These are phyloP conservation scores for Muscicapa adusta DNA, from an alignment of 2,113 vertebrate species.

Conservation along the genomic window DNA sequence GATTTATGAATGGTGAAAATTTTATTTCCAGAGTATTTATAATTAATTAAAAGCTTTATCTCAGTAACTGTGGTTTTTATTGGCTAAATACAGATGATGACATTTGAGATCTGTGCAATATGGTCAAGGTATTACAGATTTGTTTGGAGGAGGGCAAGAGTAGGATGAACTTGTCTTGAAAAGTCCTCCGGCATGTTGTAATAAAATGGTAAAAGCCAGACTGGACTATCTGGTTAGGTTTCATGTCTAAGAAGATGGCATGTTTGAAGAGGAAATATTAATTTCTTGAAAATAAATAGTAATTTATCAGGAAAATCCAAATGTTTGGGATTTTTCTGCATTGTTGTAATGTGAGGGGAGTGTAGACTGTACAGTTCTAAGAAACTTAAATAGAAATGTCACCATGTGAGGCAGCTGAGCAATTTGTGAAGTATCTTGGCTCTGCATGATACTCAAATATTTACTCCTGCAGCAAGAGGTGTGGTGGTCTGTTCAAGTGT, in stretches of 20 bases:
- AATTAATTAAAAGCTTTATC: not conserved
- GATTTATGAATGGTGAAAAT: not conserved
- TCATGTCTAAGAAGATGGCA: not conserved
- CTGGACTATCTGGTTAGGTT: not conserved
- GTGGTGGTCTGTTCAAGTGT: not conserved
- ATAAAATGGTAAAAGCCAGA: not conserved
- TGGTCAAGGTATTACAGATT: not conserved
- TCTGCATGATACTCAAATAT: conserved; percentile 16
- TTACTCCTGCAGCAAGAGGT: not conserved
- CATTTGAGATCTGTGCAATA: not conserved
- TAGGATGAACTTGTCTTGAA: not conserved
- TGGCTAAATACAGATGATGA: not conserved
- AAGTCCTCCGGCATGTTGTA: not conserved
- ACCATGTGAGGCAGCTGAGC: not conserved
- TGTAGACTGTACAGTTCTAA: not conserved
- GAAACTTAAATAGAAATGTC: not conserved
- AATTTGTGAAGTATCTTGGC: not conserved
- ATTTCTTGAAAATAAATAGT: not conserved
- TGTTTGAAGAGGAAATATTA: not conserved
- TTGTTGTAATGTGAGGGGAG: not conserved
- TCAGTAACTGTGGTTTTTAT: not conserved
- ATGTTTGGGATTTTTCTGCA: not conserved
- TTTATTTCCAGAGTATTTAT: not conserved
- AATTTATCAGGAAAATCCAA: not conserved
- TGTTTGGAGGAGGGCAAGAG: not conserved